Conservation (phyloP, 1,140 invertebrate species). For the Achroia grisella region DNA sequence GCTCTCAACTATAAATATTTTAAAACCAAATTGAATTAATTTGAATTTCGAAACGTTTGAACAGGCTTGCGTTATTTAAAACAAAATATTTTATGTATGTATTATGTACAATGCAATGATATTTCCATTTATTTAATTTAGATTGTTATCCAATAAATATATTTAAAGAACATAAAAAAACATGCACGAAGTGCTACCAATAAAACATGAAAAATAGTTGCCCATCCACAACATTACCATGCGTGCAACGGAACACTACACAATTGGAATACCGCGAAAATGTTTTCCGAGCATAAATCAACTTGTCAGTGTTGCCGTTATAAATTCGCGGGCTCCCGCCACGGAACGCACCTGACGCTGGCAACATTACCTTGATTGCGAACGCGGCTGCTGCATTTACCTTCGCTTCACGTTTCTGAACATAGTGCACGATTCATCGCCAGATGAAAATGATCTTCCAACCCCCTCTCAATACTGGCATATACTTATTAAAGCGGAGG, state of each 20-base stretch:
- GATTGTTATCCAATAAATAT: slow-evolving; percentile 4
- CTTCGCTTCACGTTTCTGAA: slow-evolving; percentile 26
- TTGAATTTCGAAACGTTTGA: no score
- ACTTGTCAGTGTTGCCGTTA: slow-evolving; percentile 55
- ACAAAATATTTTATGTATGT: no score
- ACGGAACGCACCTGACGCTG: slow-evolving; percentile 49
- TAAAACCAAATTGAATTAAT: no score
- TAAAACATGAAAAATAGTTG: slow-evolving; percentile 42
- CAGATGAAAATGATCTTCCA: slow-evolving; percentile 11
- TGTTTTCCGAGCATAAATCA: slow-evolving; percentile 53
- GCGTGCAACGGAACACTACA: slow-evolving; percentile 34
- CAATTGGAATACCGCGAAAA: slow-evolving; percentile 38
- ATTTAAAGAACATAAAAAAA: slow-evolving; percentile 10
- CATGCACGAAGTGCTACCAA: slow-evolving; percentile 27
- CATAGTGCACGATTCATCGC: slow-evolving; percentile 6
- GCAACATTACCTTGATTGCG: slow-evolving; percentile 59
- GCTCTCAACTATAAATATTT: no score
- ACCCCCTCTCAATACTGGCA: neutral
- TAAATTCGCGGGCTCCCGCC: slow-evolving; percentile 50
- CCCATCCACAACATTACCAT: slow-evolving; percentile 22
- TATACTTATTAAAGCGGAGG: neutral
- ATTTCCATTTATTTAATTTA: no score
- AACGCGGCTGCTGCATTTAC: slow-evolving; percentile 33
- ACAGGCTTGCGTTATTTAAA: no score
- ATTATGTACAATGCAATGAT: no score